Percentiles rank a stretch among this genome's conserved stretches.
Conservation (phyloP, 2,888 invertebrate species). For the Hofmannophila pseudospretella region DNA sequence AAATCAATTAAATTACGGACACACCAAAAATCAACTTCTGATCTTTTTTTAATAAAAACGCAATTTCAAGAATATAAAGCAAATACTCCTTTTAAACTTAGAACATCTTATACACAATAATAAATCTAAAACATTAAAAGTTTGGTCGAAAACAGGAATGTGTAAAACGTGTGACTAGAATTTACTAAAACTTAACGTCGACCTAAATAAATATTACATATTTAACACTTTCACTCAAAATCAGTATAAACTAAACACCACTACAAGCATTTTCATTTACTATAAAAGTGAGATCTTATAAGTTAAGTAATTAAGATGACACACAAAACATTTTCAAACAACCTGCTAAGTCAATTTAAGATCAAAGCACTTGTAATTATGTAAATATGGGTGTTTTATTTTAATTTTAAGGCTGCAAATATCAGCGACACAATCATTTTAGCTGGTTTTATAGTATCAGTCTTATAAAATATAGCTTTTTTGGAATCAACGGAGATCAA, state of each 20-base stretch:
- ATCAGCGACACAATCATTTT: too few relatives aligned
- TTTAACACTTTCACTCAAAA: conserved; percentile 56
- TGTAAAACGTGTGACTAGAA: conserved; percentile 77
- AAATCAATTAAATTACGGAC: too few relatives aligned
- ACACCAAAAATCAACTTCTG: too few relatives aligned
- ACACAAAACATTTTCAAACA: conserved; percentile 34
- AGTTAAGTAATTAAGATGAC: conserved; percentile 28
- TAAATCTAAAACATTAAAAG: conserved; percentile 48
- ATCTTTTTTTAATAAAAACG: not conserved
- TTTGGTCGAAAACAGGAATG: conserved; percentile 78
- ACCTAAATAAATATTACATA: conserved; percentile 71
- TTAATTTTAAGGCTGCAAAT: not conserved
- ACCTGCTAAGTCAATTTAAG: too few relatives aligned
- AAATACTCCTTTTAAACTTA: conserved; percentile 1
- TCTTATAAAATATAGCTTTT: conserved; percentile 47
- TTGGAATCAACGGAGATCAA: conserved; percentile 64
- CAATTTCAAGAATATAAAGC: conserved; percentile 1
- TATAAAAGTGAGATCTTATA: conserved; percentile 65
- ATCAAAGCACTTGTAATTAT: too few relatives aligned
- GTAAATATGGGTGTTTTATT: too few relatives aligned
- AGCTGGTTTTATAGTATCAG: conserved; percentile 24
- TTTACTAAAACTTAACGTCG: conserved; percentile 76
- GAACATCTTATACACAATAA: conserved; percentile 6
- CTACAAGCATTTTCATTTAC: conserved; percentile 34
- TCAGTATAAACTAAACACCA: conserved; percentile 36